Percentiles rank a stretch among this genome's conserved stretches.
These are phyloP conservation scores for Ctenomys sociabilis DNA, from an alignment of 2,113 vertebrate species.

Conservation along the genomic window DNA sequence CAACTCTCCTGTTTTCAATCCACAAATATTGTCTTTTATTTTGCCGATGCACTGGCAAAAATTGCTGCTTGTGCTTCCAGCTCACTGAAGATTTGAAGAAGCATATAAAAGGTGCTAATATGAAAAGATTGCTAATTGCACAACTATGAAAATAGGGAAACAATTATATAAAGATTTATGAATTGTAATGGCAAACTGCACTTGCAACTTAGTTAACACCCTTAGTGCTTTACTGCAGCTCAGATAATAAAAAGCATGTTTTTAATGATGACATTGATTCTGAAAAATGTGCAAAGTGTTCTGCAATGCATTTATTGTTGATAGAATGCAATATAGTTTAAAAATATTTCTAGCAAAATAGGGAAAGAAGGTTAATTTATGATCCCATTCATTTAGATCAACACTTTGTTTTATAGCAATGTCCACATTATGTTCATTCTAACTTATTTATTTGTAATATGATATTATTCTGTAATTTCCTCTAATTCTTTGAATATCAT, in stretches of 20 bases:
- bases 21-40: background rate
- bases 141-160: background rate
- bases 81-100: background rate
- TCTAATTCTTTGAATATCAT: background rate
- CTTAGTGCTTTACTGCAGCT: background rate
- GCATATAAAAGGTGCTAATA: background rate
- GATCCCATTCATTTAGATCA: background rate
- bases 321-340: background rate
- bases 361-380: background rate
- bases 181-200: background rate
- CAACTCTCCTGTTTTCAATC: background rate
- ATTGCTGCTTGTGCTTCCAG: background rate
- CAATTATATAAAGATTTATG: background rate
- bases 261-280: background rate
- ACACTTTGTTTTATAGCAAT: background rate
- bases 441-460: background rate
- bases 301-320: background rate
- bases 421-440: background rate
- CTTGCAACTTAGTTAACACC: background rate
- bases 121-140: background rate
- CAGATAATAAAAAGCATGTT: background rate
- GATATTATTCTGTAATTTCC: background rate
- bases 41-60: background rate
- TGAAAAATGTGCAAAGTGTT: constrained; percentile 1
- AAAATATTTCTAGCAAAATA: constrained; percentile 31